Percentiles rank a stretch among this genome's conserved stretches.
Evolutionary conservation across 2,888 invertebrate species (phyloP).

Genomic region (Tinea semifulvella): DNA sequence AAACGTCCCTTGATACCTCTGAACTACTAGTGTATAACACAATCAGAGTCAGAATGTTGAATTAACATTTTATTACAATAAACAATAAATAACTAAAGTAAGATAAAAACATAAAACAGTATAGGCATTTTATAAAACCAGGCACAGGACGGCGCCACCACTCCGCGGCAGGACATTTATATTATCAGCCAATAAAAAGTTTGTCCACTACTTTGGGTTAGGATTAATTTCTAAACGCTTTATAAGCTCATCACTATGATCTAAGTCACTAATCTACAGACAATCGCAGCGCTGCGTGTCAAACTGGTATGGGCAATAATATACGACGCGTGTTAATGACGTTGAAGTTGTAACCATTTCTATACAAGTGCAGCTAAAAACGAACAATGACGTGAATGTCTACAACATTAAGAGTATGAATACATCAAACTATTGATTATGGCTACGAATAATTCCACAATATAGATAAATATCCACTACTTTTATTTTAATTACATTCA

Average conservation of each 20-base stretch:
- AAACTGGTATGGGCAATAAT: neutral
- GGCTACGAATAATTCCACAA: too few species aligned
- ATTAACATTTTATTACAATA: neutral
- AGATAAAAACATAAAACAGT: neutral
- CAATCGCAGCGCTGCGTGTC: neutral
- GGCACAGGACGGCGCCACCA: neutral
- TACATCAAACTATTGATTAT: neutral
- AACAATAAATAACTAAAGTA: neutral
- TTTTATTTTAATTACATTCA: too few species aligned
- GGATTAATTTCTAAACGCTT: constrained; percentile 5
- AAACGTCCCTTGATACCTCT: too few species aligned
- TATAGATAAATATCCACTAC: too few species aligned
- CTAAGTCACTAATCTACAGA: constrained; percentile 3
- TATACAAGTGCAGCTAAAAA: neutral
- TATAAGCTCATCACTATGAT: constrained; percentile 3
- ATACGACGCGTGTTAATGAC: neutral
- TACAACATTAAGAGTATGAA: constrained; percentile 3
- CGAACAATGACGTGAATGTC: neutral
- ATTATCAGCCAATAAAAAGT: constrained; percentile 5
- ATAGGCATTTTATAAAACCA: neutral
- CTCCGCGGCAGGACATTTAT: neutral
- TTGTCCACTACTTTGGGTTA: neutral
- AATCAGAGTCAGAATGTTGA: too few species aligned
- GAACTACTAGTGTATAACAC: too few species aligned
- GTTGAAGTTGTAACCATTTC: too few species aligned